phyloP scores from a whole-genome alignment of 2,113 vertebrate species.

The Lasiurus cinereus region DNA sequence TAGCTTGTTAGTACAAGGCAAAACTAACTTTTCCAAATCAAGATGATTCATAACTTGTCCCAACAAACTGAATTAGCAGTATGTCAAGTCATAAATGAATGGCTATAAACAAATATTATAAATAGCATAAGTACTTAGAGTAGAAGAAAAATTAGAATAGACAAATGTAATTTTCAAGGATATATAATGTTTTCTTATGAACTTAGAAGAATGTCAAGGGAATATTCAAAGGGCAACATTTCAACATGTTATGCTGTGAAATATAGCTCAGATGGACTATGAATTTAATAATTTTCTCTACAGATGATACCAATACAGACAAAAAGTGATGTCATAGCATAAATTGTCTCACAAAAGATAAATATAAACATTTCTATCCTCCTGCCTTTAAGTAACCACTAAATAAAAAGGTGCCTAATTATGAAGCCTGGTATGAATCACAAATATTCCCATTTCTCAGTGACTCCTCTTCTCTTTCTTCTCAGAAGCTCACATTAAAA shows the following conservation, averaged over 20 bases:
- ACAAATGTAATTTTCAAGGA: neutral
- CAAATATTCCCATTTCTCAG: neutral
- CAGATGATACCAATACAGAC: neutral
- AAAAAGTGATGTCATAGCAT: neutral
- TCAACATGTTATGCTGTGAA: neutral
- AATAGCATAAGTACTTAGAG: neutral
- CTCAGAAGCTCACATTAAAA: neutral
- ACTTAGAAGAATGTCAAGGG: slow-evolving; percentile 12
- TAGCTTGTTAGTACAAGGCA: neutral
- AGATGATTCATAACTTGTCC: neutral
- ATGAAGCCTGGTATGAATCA: slow-evolving; percentile 18
- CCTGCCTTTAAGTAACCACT: neutral
- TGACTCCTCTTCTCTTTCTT: neutral
- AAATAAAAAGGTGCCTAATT: neutral
- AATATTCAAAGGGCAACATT: slow-evolving; percentile 8
- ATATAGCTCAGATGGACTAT: neutral
- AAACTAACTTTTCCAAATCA: neutral
- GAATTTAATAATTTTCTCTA: neutral
- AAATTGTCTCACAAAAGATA: neutral
- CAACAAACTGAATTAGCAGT: neutral
- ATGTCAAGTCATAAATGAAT: neutral
- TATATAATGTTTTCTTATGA: neutral
- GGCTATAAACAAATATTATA: neutral
- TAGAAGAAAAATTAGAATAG: neutral
- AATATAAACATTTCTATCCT: slow-evolving; percentile 12